Evolutionary conservation across 1,140 invertebrate genomes (phyloP), one percentile per base, ranked within the genome.

Genomic region (Conopomorpha cramerella): DNA sequence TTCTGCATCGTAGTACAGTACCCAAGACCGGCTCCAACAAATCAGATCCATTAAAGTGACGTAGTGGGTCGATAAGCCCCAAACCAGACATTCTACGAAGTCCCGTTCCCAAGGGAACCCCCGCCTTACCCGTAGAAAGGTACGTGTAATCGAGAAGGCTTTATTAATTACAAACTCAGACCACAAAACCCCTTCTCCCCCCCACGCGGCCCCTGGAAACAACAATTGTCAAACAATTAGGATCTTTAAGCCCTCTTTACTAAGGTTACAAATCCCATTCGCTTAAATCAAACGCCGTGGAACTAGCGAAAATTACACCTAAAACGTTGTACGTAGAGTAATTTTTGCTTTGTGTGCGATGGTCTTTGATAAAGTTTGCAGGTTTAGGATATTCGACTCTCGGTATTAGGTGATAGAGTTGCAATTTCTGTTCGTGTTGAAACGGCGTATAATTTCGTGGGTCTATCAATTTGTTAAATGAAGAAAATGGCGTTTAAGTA

Each of bases 91-190:
- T n/a, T 17, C 19, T 28, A 8, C 13, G 35, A 14, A 12, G n/a
- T 31, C 13, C 8, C 8, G 7, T 10, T 3, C 7, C 11, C n/a
- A 26, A 11, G 16, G 12, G 16, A 8, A 12, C 8, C n/a, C n/a
- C 26, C 8, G 10, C 6, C 36, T 17, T 10, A 10, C 28, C 4
- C n/a, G 43, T 43, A 57, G 62, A 62, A 73, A 68, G 57, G 66
- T 59, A 58, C 70, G 68, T 74, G 71, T 76, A 76, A 76, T 67
- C 60, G 67, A 76, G 70, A 74, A 55, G 60, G 55, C 59, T 72
- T 76, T 72, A 72, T 76, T 72, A 71, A 72, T 76, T 76, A 76
- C 67, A 67, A 76, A 70, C 65, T 76, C 67, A 44, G 46, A 72
- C 67, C 67, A 52, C 67, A 74, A 55, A 10, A 10, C 4, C 4